Evolutionary conservation across 2,113 vertebrate genomes (phyloP), one percentile per base, ranked within the genome.

Genomic region (Burhinus oedicnemus): DNA sequence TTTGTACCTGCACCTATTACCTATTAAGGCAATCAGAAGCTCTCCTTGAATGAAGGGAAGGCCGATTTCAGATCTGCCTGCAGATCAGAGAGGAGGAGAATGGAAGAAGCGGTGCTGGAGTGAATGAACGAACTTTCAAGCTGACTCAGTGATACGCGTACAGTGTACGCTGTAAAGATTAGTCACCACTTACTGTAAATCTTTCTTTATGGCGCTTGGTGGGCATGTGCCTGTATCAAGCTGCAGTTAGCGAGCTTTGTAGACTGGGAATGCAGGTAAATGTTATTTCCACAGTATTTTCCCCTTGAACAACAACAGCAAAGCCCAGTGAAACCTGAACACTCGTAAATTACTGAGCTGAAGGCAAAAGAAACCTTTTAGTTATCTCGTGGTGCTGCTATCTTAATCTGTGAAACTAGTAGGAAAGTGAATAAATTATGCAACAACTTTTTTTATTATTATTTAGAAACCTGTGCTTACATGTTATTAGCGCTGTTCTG

Each of bases 171-270:
- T 95, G 87, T 89, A 62, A 70, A 87, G 87, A 97, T 98, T 98
- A 98, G 98, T 98, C 98, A 98, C 97, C 96, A 3, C 80, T 98
- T 98, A 98, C 98, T 80, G 98, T 98, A 98, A 98, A 92, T 95
- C 95, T 98, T 97, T 96, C 97, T 71, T 78, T 42, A 15, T 80
- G 82, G 55, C 94, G 94, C 96, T 97, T 82, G 91, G 91, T 95
- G 96, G 69, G 95, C 54, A 47, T 87, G 82, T 65, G 72, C n/a
- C 88, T 95, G 36, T 58, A 14, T 87, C 70, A 58, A 69, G 92
- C 15, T 25, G 75, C 51, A 69, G 91, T 79, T 29, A 52, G 32
- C 2, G 7, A 76, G 60, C 90, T 96, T 76, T 83, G 49, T 87
- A 86, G 57, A 12, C 78, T 83, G 61, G 83, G 83, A 94, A 70